phyloP scores from a whole-genome alignment of 2,797 vertebrate genomes.

The Pachyuromys duprasi region DNA sequence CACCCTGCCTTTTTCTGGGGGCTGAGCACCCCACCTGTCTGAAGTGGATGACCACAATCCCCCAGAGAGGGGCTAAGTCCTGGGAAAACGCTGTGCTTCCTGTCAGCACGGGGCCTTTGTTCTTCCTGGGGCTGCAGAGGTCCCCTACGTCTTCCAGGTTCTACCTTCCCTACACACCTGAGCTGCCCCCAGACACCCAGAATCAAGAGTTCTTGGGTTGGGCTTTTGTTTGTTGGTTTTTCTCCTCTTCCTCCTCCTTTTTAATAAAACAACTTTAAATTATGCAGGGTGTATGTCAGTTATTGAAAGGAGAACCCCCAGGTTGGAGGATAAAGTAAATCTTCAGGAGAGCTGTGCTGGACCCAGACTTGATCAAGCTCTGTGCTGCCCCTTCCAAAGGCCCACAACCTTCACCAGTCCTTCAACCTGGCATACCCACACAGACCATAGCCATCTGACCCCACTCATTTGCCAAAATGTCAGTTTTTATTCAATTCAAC shows the following conservation, averaged over 20 bases:
- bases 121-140: neutral
- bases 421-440: neutral
- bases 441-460: neutral
- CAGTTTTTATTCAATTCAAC: neutral
- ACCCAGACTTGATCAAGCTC: neutral
- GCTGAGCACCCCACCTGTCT: neutral
- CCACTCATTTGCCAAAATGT: neutral
- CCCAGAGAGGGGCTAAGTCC: neutral
- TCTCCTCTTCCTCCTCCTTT: neutral
- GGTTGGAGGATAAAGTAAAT: neutral
- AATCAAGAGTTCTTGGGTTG: constrained; percentile 70
- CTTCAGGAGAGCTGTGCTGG: neutral
- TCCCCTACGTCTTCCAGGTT: constrained; percentile 69
- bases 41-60: neutral
- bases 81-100: neutral
- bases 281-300: neutral
- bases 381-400: neutral
- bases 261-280: constrained; percentile 74
- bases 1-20: constrained; percentile 30
- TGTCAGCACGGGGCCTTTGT: neutral
- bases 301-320: neutral
- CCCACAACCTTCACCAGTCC: neutral
- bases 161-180: constrained; percentile 34
- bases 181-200: constrained; percentile 74
- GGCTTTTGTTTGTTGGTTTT: constrained; percentile 52